Conservation (phyloP, 2,888 invertebrate genomes). For the Coremacera marginata region DNA sequence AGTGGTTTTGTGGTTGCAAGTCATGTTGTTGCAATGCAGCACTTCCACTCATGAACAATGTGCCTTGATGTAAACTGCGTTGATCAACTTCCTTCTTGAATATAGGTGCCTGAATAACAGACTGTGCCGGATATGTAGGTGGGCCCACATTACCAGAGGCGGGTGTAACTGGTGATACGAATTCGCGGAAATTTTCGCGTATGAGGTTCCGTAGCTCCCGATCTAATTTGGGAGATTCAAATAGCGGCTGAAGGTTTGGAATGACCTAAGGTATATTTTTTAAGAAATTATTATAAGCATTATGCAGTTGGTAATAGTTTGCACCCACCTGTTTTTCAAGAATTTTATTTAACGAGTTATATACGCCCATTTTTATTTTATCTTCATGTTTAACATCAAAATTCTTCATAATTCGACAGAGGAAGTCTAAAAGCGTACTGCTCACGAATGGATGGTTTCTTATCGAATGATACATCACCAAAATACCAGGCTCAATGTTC, state of each 20-base stretch:
- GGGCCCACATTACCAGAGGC: slow-evolving; percentile 52
- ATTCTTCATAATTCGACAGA: slow-evolving; percentile 74
- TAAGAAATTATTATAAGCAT: background rate
- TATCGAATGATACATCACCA: slow-evolving; percentile 79
- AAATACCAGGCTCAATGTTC: slow-evolving; percentile 79
- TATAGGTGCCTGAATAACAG: slow-evolving; percentile 56
- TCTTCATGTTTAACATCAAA: slow-evolving; percentile 68
- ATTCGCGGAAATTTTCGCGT: slow-evolving; percentile 91
- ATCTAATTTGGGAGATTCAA: slow-evolving; percentile 75
- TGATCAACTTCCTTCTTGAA: slow-evolving; percentile 65
- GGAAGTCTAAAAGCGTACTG: slow-evolving; percentile 76
- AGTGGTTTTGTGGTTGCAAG: slow-evolving; percentile 50
- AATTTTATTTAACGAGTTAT: slow-evolving; percentile 67
- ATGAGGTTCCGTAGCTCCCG: slow-evolving; percentile 80
- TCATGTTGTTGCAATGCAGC: slow-evolving; percentile 48
- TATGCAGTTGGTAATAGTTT: background rate
- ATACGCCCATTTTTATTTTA: slow-evolving; percentile 69
- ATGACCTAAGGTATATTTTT: slow-evolving; percentile 67
- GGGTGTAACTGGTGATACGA: slow-evolving; percentile 67
- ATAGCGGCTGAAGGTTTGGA: slow-evolving; percentile 74
- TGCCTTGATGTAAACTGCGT: slow-evolving; percentile 48
- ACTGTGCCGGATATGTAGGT: slow-evolving; percentile 54
- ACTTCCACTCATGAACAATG: slow-evolving; percentile 40
- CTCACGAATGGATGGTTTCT: slow-evolving; percentile 76
- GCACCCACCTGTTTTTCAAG: slow-evolving; percentile 79